phyloP scores from a whole-genome alignment of 2,888 invertebrate species.

The Habrosyne pyritoides region DNA sequence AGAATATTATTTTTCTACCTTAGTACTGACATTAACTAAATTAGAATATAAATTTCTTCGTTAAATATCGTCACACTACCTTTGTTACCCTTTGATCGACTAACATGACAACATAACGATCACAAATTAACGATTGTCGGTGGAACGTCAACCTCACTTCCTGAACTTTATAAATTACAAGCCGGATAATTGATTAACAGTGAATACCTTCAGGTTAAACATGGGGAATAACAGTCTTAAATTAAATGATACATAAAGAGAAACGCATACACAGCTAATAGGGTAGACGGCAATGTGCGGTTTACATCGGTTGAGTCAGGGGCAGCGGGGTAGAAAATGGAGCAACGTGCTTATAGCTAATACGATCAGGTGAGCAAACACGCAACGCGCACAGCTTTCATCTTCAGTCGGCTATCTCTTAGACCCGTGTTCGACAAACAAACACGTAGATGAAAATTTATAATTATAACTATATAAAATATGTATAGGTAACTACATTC shows the following conservation, averaged over 20 bases:
- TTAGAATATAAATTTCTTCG: slow-evolving; percentile 19
- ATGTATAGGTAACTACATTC: neutral
- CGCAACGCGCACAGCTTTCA: slow-evolving; percentile 74
- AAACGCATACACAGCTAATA: slow-evolving; percentile 65
- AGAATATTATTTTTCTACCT: too few species aligned
- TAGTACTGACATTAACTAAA: too few species aligned
- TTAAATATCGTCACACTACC: slow-evolving; percentile 17
- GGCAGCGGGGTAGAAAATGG: slow-evolving; percentile 75
- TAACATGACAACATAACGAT: slow-evolving; percentile 20
- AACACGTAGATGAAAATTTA: slow-evolving; percentile 13
- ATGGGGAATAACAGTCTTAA: slow-evolving; percentile 27
- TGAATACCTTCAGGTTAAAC: slow-evolving; percentile 13
- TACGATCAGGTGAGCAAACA: slow-evolving; percentile 81
- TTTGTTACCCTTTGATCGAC: slow-evolving; percentile 15
- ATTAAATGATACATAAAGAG: slow-evolving; percentile 47
- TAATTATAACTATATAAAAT: neutral
- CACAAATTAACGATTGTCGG: slow-evolving; percentile 30
- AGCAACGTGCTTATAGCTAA: slow-evolving; percentile 77
- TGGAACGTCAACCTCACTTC: slow-evolving; percentile 17
- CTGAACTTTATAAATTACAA: slow-evolving; percentile 26
- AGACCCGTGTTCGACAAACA: slow-evolving; percentile 35
- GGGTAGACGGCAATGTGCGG: slow-evolving; percentile 68
- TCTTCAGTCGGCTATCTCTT: slow-evolving; percentile 76
- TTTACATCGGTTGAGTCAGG: slow-evolving; percentile 74
- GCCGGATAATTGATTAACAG: slow-evolving; percentile 18